Evolutionary conservation across 2,113 vertebrate species (phyloP).

Genomic region (Macheiramphus alcinus): DNA sequence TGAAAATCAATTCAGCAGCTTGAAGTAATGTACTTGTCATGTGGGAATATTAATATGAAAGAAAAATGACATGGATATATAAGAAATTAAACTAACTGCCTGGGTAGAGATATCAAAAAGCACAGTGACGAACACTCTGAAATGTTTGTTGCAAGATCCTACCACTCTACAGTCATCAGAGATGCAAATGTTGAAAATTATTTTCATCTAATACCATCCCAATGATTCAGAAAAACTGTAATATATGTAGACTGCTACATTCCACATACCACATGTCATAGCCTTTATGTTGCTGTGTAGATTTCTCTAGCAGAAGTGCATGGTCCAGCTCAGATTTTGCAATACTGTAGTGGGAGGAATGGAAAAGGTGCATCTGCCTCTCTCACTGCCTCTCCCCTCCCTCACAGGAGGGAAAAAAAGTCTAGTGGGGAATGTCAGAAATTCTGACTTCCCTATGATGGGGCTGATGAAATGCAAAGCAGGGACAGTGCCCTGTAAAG

Average conservation of each 20-base stretch:
- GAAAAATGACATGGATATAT: constrained; percentile 37
- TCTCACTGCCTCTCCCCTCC: background rate
- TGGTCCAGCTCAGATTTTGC: background rate
- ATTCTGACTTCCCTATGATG: background rate
- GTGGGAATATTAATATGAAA: constrained; percentile 53
- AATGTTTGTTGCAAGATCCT: constrained; percentile 1
- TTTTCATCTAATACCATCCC: background rate
- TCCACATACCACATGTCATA: background rate
- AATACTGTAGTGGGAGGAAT: background rate
- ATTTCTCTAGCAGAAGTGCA: background rate
- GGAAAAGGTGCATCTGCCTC: background rate
- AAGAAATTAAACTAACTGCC: constrained; percentile 44
- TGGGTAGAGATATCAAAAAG: background rate
- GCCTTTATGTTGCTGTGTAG: background rate
- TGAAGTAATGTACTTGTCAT: constrained; percentile 45
- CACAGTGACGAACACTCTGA: background rate
- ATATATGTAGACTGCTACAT: background rate
- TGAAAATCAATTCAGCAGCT: constrained; percentile 48
- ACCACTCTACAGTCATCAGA: background rate
- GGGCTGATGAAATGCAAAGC: background rate
- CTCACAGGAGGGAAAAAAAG: background rate
- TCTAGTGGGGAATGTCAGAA: background rate
- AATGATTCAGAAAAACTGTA: background rate
- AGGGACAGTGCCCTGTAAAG: background rate
- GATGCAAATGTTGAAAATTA: background rate